phyloP scores from a whole-genome alignment of 2,113 vertebrate species.

The Arizona elegans region DNA sequence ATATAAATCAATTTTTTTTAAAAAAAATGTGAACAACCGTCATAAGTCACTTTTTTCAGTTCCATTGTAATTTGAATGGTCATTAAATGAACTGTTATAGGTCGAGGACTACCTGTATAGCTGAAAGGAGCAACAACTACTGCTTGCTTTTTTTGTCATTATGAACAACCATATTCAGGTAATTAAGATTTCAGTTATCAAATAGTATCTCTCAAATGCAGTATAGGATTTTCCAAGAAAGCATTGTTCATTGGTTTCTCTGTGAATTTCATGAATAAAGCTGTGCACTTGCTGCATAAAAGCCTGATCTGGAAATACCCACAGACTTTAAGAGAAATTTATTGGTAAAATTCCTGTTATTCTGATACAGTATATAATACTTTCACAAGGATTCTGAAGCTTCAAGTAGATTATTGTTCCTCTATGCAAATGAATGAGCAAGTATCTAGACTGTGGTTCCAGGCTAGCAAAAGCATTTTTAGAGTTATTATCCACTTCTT shows the following conservation, averaged over 20 bases:
- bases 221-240: background rate
- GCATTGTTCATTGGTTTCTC: background rate
- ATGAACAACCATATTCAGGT: background rate
- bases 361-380: background rate
- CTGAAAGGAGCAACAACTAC: background rate
- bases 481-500: background rate
- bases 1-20: too few relatives aligned
- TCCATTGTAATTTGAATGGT: too few relatives aligned
- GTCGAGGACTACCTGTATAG: too few relatives aligned
- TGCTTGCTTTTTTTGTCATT: slow-evolving; percentile 7
- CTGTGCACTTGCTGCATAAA: background rate
- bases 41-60: too few relatives aligned
- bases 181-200: background rate
- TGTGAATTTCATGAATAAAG: background rate
- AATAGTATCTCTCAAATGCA: background rate
- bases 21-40: too few relatives aligned
- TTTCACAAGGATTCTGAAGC: background rate
- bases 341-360: fast-evolving
- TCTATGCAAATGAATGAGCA: background rate
- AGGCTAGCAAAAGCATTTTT: background rate
- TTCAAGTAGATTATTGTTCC: background rate
- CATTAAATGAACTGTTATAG: too few relatives aligned
- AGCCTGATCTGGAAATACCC: fast-evolving
- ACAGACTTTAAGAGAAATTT: fast-evolving
- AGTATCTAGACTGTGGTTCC: background rate